phyloP scores from a whole-genome alignment of 2,113 vertebrate genomes.

The Scartelaos histophorus region DNA sequence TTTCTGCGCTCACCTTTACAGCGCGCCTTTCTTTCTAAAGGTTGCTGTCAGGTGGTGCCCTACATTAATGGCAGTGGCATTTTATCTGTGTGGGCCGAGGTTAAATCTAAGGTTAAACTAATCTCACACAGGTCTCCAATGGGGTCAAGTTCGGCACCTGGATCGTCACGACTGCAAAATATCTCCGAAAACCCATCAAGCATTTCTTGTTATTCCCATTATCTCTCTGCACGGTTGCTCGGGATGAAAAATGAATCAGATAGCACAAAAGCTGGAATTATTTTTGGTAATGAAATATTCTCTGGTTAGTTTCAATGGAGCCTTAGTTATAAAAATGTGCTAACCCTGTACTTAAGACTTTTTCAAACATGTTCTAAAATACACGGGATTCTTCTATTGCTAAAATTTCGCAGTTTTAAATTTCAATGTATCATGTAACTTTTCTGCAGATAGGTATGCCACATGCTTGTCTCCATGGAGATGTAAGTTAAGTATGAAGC shows the following conservation, averaged over 20 bases:
- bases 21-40: background rate
- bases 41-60: background rate
- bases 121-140: background rate
- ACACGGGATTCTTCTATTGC: too few relatives aligned
- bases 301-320: too few relatives aligned
- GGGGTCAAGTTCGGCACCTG: background rate
- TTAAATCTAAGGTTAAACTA: slow-evolving; percentile 1
- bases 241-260: background rate
- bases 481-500: too few relatives aligned
- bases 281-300: background rate
- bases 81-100: background rate
- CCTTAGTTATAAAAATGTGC: too few relatives aligned
- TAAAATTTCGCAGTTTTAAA: too few relatives aligned
- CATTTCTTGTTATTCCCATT: background rate
- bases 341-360: too few relatives aligned
- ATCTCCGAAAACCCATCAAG: background rate
- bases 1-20: background rate
- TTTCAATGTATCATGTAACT: too few relatives aligned
- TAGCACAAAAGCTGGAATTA: background rate
- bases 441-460: too few relatives aligned
- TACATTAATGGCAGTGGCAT: background rate
- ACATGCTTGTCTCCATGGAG: too few relatives aligned
- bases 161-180: background rate
- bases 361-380: too few relatives aligned
- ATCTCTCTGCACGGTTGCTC: background rate